Percentiles rank a stretch among this genome's conserved stretches.
Conservation (phyloP, 2,113 vertebrate species). For the Numenius arquata region DNA sequence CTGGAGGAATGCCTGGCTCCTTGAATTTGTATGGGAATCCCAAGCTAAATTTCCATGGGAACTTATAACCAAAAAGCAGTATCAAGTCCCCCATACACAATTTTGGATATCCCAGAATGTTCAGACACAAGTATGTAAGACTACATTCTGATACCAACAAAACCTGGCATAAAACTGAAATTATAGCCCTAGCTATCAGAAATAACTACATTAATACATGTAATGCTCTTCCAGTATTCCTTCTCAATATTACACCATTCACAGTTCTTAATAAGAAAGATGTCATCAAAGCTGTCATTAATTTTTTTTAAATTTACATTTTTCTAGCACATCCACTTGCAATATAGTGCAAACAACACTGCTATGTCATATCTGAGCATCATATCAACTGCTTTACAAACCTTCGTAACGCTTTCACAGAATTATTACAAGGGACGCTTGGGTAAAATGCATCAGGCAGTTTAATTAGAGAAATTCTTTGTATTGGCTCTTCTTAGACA, state of each 20-base stretch:
- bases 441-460: background rate
- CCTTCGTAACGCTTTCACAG: background rate
- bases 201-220: background rate
- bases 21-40: background rate
- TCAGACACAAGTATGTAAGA: background rate
- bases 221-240: background rate
- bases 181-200: background rate
- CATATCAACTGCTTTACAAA: background rate
- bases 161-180: background rate
- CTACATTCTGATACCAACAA: background rate
- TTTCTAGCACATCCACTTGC: background rate
- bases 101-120: background rate
- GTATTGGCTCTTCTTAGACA: background rate
- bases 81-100: background rate
- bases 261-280: background rate
- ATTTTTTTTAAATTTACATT: background rate
- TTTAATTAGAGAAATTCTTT: background rate
- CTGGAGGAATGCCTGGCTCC: background rate
- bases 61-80: background rate
- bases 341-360: background rate
- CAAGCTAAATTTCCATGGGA: background rate
- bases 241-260: background rate
- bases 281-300: background rate
- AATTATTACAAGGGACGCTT: background rate
- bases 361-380: background rate